Evolutionary conservation across 2,797 vertebrate genomes (phyloP).

Genomic region (Nyctalus aviator): DNA sequence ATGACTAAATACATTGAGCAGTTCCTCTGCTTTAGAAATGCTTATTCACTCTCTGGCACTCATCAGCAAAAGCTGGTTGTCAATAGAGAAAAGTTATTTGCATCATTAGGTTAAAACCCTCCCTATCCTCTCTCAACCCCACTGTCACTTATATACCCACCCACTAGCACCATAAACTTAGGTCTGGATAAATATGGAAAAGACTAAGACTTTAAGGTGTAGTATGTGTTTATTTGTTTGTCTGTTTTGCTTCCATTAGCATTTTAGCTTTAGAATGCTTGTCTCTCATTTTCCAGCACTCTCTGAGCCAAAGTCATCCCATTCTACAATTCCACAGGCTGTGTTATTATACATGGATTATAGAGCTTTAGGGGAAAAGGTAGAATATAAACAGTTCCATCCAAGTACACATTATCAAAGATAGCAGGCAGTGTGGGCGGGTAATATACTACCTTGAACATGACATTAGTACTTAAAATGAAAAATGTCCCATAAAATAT

Average conservation of each 20-base stretch:
- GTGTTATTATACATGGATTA: constrained; percentile 50
- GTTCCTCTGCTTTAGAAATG: constrained; percentile 67
- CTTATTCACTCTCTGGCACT: constrained; percentile 73
- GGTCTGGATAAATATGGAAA: constrained; percentile 51
- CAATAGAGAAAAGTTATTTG: constrained; percentile 76
- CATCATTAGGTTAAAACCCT: constrained; percentile 73
- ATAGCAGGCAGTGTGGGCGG: not conserved
- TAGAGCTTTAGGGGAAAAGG: constrained; percentile 1
- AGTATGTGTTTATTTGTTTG: not conserved
- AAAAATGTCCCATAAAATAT: constrained; percentile 56
- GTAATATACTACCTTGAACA: constrained; percentile 35
- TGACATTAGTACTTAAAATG: constrained; percentile 58
- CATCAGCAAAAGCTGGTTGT: constrained; percentile 71
- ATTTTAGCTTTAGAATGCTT: constrained; percentile 68
- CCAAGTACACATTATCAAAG: constrained; percentile 62
- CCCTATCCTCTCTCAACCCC: not conserved
- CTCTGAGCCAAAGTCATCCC: constrained; percentile 46
- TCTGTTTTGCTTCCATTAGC: constrained; percentile 55
- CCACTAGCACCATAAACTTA: constrained; percentile 24
- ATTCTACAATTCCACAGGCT: constrained; percentile 48
- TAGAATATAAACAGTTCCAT: constrained; percentile 52
- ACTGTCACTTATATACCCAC: not conserved
- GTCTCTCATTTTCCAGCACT: constrained; percentile 66
- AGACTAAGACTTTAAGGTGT: not conserved
- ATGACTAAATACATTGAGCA: constrained; percentile 80